A percentile compares a stretch with the other conserved stretches of the same genome.
phyloP scores from a whole-genome alignment of 2,113 vertebrate genomes.

The Thomomys bottae region DNA sequence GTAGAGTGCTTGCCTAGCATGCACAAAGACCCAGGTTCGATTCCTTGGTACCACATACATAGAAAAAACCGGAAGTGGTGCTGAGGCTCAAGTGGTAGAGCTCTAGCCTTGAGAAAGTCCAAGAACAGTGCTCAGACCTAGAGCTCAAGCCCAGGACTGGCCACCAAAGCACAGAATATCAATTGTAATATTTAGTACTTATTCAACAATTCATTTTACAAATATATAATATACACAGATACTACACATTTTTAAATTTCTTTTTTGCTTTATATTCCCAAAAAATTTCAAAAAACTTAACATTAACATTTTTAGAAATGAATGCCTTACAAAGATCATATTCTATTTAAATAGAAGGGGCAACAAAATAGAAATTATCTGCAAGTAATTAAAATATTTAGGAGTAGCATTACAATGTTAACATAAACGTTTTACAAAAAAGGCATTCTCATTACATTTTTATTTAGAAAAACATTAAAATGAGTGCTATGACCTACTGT shows the following conservation, averaged over 20 bases:
- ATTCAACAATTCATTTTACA: not conserved
- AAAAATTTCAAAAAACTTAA: slow-evolving; percentile 53
- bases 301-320: slow-evolving; percentile 53
- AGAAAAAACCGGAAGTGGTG: too few relatives aligned
- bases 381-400: slow-evolving; percentile 22
- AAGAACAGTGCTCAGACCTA: not conserved
- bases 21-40: too few relatives aligned
- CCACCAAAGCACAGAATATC: not conserved
- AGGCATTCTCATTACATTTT: slow-evolving; percentile 41
- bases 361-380: not conserved
- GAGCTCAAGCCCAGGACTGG: not conserved
- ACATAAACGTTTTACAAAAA: slow-evolving; percentile 20
- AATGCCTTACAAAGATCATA: slow-evolving; percentile 18
- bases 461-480: slow-evolving; percentile 42
- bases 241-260: slow-evolving; percentile 11
- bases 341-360: slow-evolving; percentile 46
- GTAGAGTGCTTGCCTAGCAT: too few relatives aligned
- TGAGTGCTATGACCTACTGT: slow-evolving; percentile 20
- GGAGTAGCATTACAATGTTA: not conserved
- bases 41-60: too few relatives aligned
- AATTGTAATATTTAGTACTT: not conserved
- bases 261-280: slow-evolving; percentile 31
- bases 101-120: too few relatives aligned
- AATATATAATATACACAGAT: not conserved
- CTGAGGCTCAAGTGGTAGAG: too few relatives aligned